These are phyloP conservation scores for Aphelenchoides avenae DNA, from an alignment of 1,140 invertebrate genomes.

Conservation along the genomic window DNA sequence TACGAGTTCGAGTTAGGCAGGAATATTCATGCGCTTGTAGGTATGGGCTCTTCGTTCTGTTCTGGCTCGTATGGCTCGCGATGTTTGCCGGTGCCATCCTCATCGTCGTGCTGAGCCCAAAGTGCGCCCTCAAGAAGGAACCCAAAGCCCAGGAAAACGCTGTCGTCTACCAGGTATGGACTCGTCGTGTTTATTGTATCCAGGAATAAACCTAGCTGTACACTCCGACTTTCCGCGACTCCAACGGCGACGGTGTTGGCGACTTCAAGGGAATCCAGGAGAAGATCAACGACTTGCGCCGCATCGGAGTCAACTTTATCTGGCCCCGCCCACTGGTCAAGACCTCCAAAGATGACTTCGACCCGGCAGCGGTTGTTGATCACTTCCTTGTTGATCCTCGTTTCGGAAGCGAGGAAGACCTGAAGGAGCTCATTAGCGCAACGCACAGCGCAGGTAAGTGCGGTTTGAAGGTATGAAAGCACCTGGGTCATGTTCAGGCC, in stretches of 20 bases:
- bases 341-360: constrained; percentile 41
- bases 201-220: constrained; percentile 32
- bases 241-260: constrained; percentile 47
- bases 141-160: constrained; percentile 46
- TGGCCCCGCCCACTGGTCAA: constrained; percentile 49
- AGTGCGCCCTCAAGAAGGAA: constrained; percentile 50
- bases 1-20: neutral
- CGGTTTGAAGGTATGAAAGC: neutral
- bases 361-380: constrained; percentile 39
- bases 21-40: constrained; percentile 18
- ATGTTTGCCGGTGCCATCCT: constrained; percentile 57
- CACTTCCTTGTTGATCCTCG: constrained; percentile 32
- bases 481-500: too few relatives aligned
- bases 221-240: constrained; percentile 43
- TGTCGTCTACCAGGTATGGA: constrained; percentile 44
- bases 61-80: constrained; percentile 53
- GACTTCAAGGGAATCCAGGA: constrained; percentile 51
- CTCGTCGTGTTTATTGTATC: constrained; percentile 16
- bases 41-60: constrained; percentile 45
- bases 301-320: constrained; percentile 48
- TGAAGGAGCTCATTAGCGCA: constrained; percentile 45
- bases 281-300: constrained; percentile 49
- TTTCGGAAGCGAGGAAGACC: constrained; percentile 48
- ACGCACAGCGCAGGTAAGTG: constrained; percentile 43
- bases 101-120: constrained; percentile 56